These are phyloP conservation scores for Ephestia elutella DNA, from an alignment of 1,140 invertebrate species.

Conservation along the genomic window DNA sequence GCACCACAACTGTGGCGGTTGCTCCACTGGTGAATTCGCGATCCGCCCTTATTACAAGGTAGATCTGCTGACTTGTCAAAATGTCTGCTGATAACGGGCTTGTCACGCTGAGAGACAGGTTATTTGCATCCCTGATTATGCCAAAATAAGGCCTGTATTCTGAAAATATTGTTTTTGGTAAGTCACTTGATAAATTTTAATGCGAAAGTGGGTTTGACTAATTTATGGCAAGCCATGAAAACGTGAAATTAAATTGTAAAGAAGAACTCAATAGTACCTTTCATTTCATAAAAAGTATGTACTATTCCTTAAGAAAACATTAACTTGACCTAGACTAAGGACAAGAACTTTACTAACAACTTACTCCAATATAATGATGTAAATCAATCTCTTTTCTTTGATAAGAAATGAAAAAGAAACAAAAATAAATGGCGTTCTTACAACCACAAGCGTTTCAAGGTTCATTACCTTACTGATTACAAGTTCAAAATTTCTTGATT, in stretches of 20 bases:
- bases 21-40: conserved; percentile 44
- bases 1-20: conserved; percentile 38
- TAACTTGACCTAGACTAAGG: too few species aligned
- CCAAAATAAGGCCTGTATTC: conserved; percentile 37
- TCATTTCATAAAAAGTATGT: too few species aligned
- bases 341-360: too few species aligned
- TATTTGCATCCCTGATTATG: conserved; percentile 23
- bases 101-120: conserved; percentile 26
- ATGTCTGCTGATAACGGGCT: conserved; percentile 27
- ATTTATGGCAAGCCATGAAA: too few species aligned
- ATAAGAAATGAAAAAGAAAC: neutral
- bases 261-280: too few species aligned
- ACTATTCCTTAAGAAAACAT: too few species aligned
- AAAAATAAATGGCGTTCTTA: too few species aligned
- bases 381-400: neutral
- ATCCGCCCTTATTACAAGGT: conserved; percentile 39
- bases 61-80: conserved; percentile 27
- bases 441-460: too few species aligned
- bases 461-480: too few species aligned
- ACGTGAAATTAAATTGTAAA: too few species aligned
- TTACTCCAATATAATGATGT: neutral
- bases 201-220: too few species aligned
- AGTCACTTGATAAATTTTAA: too few species aligned
- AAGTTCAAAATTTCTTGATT: neutral
- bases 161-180: conserved; percentile 26